A percentile compares a stretch with the other conserved stretches of the same genome.
phyloP scores from a whole-genome alignment of 2,888 invertebrate species.

The Phyto melanocephala region DNA sequence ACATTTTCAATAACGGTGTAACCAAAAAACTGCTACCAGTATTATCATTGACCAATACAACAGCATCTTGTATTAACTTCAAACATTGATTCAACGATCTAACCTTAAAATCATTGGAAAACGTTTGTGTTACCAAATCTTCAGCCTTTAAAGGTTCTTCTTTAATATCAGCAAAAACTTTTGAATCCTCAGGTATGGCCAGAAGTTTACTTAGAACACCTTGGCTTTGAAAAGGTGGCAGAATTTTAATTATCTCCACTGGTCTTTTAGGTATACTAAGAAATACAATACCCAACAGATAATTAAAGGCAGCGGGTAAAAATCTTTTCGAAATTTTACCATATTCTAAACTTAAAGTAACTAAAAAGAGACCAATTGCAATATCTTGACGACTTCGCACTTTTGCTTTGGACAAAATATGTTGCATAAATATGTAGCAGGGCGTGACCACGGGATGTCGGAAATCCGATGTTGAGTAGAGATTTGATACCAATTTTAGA shows the following conservation, averaged over 20 bases:
- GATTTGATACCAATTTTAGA: constrained; percentile 87
- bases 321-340: constrained; percentile 88
- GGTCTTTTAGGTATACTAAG: constrained; percentile 84
- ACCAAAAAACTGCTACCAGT: constrained; percentile 79
- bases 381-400: constrained; percentile 84
- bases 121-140: constrained; percentile 80
- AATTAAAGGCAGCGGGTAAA: constrained; percentile 89
- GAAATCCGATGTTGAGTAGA: constrained; percentile 95
- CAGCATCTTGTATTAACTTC: constrained; percentile 82
- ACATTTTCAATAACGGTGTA: constrained; percentile 80
- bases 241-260: constrained; percentile 82
- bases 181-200: constrained; percentile 78
- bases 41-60: constrained; percentile 77
- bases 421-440: constrained; percentile 88
- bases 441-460: constrained; percentile 94
- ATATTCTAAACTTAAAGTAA: constrained; percentile 88
- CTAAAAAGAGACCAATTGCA: constrained; percentile 87
- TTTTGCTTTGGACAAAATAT: constrained; percentile 85
- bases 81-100: constrained; percentile 81
- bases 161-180: constrained; percentile 64
- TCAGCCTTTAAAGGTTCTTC: constrained; percentile 77
- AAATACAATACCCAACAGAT: constrained; percentile 87
- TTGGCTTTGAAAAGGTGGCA: constrained; percentile 84
- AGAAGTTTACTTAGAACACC: constrained; percentile 81
- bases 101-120: constrained; percentile 83